These are phyloP conservation scores for Drosophila leontia DNA, from an alignment of 1,140 invertebrate species.

Conservation along the genomic window DNA sequence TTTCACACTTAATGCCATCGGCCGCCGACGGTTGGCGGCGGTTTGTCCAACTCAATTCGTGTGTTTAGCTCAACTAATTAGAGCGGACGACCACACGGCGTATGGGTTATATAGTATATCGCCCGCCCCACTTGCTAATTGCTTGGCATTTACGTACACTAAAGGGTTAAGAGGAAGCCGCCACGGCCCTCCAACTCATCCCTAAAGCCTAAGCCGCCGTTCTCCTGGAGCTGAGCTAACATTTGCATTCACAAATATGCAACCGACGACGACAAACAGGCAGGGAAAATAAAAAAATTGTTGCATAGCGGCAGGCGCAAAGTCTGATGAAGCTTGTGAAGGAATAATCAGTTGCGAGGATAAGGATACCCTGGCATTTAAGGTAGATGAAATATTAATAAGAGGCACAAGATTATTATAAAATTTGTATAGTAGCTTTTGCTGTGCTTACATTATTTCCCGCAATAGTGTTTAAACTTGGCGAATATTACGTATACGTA, in stretches of 20 bases:
- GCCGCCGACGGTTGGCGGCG: constrained; percentile 40
- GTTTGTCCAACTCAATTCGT: constrained; percentile 72
- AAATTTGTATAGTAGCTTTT: no score
- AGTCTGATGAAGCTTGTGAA: constrained; percentile 28
- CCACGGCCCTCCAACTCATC: constrained; percentile 1
- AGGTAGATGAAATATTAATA: not conserved
- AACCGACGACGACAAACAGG: constrained; percentile 60
- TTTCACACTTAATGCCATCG: constrained; percentile 81
- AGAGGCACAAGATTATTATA: no score
- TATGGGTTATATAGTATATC: constrained; percentile 22
- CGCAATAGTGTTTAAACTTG: not conserved
- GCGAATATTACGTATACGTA: no score
- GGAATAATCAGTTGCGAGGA: not conserved
- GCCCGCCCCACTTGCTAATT: constrained; percentile 54
- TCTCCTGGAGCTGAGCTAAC: constrained; percentile 60
- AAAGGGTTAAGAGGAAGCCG: constrained; percentile 60
- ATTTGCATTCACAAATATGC: constrained; percentile 79
- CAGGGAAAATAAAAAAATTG: constrained; percentile 50
- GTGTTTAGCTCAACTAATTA: constrained; percentile 77
- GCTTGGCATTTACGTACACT: constrained; percentile 71
- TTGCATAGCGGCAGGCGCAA: constrained; percentile 69
- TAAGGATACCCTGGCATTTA: not conserved
- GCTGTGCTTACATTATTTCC: not conserved
- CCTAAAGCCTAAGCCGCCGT: not conserved
- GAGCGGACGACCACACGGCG: constrained; percentile 53